Percentiles rank a stretch among this genome's conserved stretches.
Evolutionary conservation across 2,797 vertebrate genomes (phyloP).

Genomic region (Enteromius radiatus): DNA sequence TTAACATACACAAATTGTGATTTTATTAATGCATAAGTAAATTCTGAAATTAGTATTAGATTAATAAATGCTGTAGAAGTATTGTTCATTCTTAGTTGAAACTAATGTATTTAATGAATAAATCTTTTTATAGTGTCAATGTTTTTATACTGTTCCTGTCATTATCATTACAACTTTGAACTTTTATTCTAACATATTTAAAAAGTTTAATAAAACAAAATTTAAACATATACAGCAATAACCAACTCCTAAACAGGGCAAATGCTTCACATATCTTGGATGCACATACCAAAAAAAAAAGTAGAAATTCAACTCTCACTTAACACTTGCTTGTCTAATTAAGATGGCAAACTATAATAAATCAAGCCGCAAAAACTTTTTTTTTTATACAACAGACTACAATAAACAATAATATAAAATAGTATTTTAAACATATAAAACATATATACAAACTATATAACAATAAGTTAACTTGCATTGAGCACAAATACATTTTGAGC

Average conservation of each 20-base stretch:
- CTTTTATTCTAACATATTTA: not conserved
- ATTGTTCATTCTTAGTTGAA: too few relatives aligned
- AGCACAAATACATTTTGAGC: not conserved
- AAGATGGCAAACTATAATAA: not conserved
- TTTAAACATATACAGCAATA: not conserved
- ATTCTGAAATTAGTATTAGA: too few relatives aligned
- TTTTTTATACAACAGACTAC: not conserved
- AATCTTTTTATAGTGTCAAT: not conserved
- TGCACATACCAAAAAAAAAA: not conserved
- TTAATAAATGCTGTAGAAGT: too few relatives aligned
- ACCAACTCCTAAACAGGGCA: not conserved
- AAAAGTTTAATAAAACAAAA: not conserved
- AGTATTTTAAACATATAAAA: not conserved
- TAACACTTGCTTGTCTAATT: not conserved
- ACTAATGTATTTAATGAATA: too few relatives aligned
- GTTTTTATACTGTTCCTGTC: not conserved
- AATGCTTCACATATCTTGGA: not conserved
- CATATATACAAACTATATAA: not conserved
- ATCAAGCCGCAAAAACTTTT: not conserved
- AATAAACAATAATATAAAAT: not conserved
- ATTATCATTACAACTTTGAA: not conserved
- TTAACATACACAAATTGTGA: too few relatives aligned
- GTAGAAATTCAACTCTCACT: not conserved
- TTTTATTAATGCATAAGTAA: too few relatives aligned
- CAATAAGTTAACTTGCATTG: not conserved